Conservation (phyloP, 2,888 invertebrate genomes). For the Drosophila niveifrons region DNA sequence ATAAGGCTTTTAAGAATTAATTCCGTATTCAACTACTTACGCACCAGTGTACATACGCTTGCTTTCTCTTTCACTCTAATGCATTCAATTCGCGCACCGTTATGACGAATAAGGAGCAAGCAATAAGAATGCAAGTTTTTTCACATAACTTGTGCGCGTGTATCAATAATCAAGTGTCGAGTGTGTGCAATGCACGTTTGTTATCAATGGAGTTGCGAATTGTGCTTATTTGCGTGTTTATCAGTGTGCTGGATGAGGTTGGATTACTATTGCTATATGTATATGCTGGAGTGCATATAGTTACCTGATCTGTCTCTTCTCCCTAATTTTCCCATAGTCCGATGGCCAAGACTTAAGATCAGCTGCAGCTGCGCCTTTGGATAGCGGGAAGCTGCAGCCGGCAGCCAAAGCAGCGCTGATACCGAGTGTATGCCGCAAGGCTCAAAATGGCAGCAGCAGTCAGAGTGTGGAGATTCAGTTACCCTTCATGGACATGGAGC, state of each 20-base stretch:
- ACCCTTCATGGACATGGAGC: conserved; percentile 82
- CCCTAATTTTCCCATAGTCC: background rate
- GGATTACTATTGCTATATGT: conserved; percentile 7
- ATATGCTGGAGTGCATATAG: background rate
- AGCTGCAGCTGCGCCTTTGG: conserved; percentile 4
- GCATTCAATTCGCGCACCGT: conserved; percentile 11
- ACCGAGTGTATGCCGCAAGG: conserved; percentile 53
- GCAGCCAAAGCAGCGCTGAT: conserved; percentile 2
- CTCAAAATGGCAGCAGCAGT: conserved; percentile 42
- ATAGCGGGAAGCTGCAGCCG: background rate
- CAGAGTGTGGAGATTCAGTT: conserved; percentile 73
- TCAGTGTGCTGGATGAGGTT: conserved; percentile 18
- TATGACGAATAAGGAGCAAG: conserved; percentile 6
- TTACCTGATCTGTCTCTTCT: background rate
- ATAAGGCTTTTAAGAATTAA: background rate
- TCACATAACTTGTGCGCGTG: conserved; percentile 9
- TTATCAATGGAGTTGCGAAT: conserved; percentile 34
- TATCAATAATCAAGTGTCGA: conserved; percentile 7
- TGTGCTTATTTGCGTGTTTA: conserved; percentile 34
- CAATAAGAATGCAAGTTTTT: conserved; percentile 1
- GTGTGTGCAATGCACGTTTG: conserved; percentile 12
- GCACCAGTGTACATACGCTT: conserved; percentile 28
- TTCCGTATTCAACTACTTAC: background rate
- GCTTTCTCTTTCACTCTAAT: background rate
- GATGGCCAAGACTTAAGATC: conserved; percentile 1